These are phyloP conservation scores for Psylliodes chrysocephalus DNA, from an alignment of 2,888 invertebrate species.

Conservation along the genomic window DNA sequence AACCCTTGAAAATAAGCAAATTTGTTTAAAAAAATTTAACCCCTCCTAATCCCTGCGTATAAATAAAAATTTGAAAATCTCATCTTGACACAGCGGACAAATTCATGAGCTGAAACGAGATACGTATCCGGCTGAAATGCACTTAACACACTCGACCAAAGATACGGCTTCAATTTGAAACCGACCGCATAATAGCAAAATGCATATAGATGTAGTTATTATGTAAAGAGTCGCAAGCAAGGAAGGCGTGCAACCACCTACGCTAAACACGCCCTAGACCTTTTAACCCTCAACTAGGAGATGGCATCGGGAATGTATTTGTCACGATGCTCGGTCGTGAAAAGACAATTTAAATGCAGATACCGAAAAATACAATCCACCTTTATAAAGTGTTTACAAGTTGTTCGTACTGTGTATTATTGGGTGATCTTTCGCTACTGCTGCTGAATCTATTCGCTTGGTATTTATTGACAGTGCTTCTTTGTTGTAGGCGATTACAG, in stretches of 20 bases:
- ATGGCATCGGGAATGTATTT: constrained; percentile 57
- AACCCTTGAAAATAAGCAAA: too few species aligned
- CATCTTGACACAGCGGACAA: not conserved
- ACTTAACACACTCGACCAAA: constrained; percentile 24
- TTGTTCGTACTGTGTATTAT: constrained; percentile 34
- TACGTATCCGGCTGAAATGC: constrained; percentile 24
- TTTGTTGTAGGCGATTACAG: too few species aligned
- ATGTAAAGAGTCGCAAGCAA: constrained; percentile 49
- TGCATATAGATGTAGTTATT: constrained; percentile 53
- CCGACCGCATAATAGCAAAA: constrained; percentile 41
- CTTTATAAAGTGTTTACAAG: constrained; percentile 50
- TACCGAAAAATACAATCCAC: constrained; percentile 46
- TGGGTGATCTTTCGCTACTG: constrained; percentile 38
- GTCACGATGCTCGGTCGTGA: constrained; percentile 57
- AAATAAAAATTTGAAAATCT: constrained; percentile 7
- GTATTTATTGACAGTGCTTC: too few species aligned
- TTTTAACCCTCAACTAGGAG: constrained; percentile 49
- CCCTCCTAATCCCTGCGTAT: too few species aligned
- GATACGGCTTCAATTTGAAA: constrained; percentile 38
- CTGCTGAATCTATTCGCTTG: too few species aligned
- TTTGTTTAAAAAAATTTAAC: too few species aligned
- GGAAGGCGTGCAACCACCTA: constrained; percentile 49
- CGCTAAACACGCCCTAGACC: constrained; percentile 50
- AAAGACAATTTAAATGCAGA: constrained; percentile 58
- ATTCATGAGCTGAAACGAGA: constrained; percentile 18